These are phyloP conservation scores for Hypothenemus hampei DNA, from an alignment of 1,140 invertebrate genomes.

Conservation along the genomic window DNA sequence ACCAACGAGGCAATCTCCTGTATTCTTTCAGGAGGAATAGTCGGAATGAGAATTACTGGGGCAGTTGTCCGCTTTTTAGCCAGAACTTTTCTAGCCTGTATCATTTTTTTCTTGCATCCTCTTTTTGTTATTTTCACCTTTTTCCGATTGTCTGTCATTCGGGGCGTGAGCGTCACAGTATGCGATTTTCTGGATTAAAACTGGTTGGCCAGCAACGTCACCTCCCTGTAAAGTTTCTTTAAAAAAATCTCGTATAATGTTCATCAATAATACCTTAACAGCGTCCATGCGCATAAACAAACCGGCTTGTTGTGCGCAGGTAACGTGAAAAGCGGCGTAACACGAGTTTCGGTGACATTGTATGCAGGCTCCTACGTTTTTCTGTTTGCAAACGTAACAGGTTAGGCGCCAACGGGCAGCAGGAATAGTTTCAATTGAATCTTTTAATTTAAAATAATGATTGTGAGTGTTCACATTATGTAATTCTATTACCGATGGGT, in stretches of 20 bases:
- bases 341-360: slow-evolving; percentile 97
- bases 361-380: slow-evolving; percentile 92
- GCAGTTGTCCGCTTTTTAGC: slow-evolving; percentile 82
- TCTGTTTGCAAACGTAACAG: slow-evolving; percentile 95
- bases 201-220: slow-evolving; percentile 55
- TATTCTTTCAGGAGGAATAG: slow-evolving; percentile 84
- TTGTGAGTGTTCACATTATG: neutral
- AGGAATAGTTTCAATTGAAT: slow-evolving; percentile 94
- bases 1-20: slow-evolving; percentile 76
- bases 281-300: slow-evolving; percentile 95
- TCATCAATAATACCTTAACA: slow-evolving; percentile 52
- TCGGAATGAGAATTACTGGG: slow-evolving; percentile 90
- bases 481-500: slow-evolving; percentile 75
- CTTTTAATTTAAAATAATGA: slow-evolving; percentile 42
- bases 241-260: neutral
- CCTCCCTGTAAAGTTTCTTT: slow-evolving; percentile 40
- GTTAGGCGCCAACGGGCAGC: slow-evolving; percentile 90
- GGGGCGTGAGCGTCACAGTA: slow-evolving; percentile 94
- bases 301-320: slow-evolving; percentile 95
- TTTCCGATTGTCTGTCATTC: slow-evolving; percentile 64
- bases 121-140: slow-evolving; percentile 43
- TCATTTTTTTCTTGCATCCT: slow-evolving; percentile 63
- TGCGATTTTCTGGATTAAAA: slow-evolving; percentile 88
- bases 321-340: slow-evolving; percentile 97
- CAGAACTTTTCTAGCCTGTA: slow-evolving; percentile 64